These are phyloP conservation scores for Cydia amplana DNA, from an alignment of 1,140 invertebrate species.

Conservation along the genomic window DNA sequence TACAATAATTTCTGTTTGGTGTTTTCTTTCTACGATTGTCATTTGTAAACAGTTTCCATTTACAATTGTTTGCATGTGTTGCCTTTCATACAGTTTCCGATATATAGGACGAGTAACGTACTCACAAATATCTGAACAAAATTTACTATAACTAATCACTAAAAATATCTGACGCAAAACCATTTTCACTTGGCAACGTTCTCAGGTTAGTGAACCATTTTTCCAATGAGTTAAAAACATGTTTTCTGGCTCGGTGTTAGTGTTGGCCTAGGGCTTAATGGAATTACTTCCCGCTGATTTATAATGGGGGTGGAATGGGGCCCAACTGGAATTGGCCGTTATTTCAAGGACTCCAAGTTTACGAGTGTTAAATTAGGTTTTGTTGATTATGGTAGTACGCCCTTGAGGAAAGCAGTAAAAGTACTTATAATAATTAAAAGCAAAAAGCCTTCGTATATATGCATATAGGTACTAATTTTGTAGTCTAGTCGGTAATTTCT, in stretches of 20 bases:
- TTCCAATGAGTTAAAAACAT: constrained; percentile 52
- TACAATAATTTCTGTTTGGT: too few relatives aligned
- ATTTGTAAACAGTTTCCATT: too few relatives aligned
- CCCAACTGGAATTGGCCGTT: not conserved
- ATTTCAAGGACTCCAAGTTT: constrained; percentile 1
- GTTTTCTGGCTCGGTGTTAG: constrained; percentile 47
- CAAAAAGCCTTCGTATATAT: too few relatives aligned
- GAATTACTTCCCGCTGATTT: constrained; percentile 40
- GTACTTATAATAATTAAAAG: too few relatives aligned
- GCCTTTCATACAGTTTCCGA: too few relatives aligned
- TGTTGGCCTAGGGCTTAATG: constrained; percentile 41
- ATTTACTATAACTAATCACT: too few relatives aligned
- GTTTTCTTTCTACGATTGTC: too few relatives aligned
- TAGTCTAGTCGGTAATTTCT: too few relatives aligned
- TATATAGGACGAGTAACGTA: too few relatives aligned
- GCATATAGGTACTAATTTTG: too few relatives aligned
- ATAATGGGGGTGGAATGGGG: not conserved
- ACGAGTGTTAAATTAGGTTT: not conserved
- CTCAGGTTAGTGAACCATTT: constrained; percentile 4
- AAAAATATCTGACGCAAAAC: constrained; percentile 36
- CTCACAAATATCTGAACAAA: too few relatives aligned
- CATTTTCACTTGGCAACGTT: not conserved
- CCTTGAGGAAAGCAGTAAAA: not conserved
- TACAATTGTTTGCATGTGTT: too few relatives aligned
- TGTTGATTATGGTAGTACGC: not conserved